Evolutionary conservation across 2,113 vertebrate genomes (phyloP).

Genomic region (Phocoena sinus): DNA sequence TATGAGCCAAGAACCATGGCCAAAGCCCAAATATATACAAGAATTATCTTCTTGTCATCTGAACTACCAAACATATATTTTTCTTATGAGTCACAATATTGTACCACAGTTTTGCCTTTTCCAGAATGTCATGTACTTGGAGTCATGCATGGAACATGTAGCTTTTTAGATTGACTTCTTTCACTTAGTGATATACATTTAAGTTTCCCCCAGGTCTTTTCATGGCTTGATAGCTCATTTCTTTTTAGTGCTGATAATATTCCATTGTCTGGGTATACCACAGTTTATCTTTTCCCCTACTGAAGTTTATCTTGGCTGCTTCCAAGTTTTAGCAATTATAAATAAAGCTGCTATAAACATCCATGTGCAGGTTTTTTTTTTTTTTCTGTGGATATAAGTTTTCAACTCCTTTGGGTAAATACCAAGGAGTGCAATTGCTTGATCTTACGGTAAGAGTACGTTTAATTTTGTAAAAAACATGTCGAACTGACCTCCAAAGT

Average conservation of each 20-base stretch:
- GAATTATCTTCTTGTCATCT: neutral
- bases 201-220: neutral
- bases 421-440: neutral
- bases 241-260: neutral
- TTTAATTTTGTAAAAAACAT: neutral
- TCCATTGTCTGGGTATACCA: neutral
- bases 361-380: neutral
- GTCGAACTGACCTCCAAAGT: neutral
- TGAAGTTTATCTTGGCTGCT: neutral
- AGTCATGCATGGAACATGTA: neutral
- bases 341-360: neutral
- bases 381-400: neutral
- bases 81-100: neutral
- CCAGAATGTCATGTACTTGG: neutral
- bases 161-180: neutral
- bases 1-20: neutral
- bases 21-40: neutral
- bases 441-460: neutral
- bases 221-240: neutral
- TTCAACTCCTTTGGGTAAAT: neutral
- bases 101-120: neutral
- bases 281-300: neutral
- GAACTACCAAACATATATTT: neutral
- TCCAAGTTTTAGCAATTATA: neutral
- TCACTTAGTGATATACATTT: neutral